Conservation (phyloP, 1,140 invertebrate species). For the Drosophila punjabiensis region DNA sequence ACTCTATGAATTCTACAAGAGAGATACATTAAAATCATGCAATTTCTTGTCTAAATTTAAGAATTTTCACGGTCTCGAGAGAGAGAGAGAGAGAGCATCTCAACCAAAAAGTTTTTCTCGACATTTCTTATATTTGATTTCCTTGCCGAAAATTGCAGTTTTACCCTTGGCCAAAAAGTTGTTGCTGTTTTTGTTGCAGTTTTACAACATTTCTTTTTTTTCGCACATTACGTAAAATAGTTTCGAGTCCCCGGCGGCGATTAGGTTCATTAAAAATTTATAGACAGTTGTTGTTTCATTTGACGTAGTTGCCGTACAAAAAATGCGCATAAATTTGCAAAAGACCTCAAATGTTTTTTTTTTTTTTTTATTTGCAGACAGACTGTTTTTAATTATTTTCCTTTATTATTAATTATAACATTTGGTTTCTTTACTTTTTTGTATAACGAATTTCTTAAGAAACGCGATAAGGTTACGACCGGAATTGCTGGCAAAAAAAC, state of each 20-base stretch:
- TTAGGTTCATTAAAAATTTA: constrained; percentile 47
- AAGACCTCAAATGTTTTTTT: constrained; percentile 10
- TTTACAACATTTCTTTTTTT: constrained; percentile 39
- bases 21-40: constrained; percentile 39
- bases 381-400: constrained; percentile 40
- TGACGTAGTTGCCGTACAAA: constrained; percentile 37
- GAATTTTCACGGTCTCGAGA: constrained; percentile 65
- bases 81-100: constrained; percentile 1
- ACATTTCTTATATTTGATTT: constrained; percentile 44
- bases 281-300: constrained; percentile 31
- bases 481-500: constrained; percentile 57
- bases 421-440: constrained; percentile 29
- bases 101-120: constrained; percentile 55
- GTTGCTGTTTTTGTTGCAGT: constrained; percentile 13
- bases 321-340: constrained; percentile 57
- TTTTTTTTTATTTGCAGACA: constrained; percentile 57
- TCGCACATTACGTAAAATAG: constrained; percentile 53
- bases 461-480: constrained; percentile 61
- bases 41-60: constrained; percentile 73
- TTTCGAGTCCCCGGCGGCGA: constrained; percentile 20
- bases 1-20: constrained; percentile 9
- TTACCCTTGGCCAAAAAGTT: constrained; percentile 45
- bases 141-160: constrained; percentile 32
- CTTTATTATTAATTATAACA: constrained; percentile 5
- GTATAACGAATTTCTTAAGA: constrained; percentile 32